Conservation (phyloP, 2,888 invertebrate species). For the Pteria penguin region DNA sequence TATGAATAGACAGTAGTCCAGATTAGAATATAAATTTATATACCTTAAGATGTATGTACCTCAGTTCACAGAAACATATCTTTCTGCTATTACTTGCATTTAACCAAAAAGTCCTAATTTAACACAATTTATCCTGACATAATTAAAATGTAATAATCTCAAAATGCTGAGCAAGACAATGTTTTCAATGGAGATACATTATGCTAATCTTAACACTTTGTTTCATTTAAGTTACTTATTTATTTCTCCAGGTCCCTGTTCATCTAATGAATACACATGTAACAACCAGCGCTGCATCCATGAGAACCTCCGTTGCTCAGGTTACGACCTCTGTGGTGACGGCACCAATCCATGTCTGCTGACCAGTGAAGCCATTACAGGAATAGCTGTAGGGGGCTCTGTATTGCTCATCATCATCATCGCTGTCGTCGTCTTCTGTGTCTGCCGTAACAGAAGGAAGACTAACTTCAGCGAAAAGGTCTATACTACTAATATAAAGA, state of each 20-base stretch:
- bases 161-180: no score
- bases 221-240: no score
- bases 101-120: no score
- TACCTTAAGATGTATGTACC: no score
- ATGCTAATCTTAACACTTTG: no score
- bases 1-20: no score
- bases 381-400: conserved; percentile 33
- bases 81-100: no score
- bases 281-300: conserved; percentile 42
- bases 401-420: conserved; percentile 39
- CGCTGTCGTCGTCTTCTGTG: conserved; percentile 35
- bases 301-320: conserved; percentile 38
- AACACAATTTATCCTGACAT: neutral
- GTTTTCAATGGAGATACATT: no score
- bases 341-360: conserved; percentile 32
- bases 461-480: conserved; percentile 31
- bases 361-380: conserved; percentile 37
- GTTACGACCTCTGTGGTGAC: conserved; percentile 43
- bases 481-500: conserved; percentile 3
- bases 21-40: no score
- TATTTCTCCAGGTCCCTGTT: conserved; percentile 32
- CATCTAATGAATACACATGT: conserved; percentile 35
- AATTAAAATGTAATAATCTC: neutral
- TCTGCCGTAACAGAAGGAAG: conserved; percentile 28
- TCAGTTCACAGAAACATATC: no score